Conservation (phyloP, 2,113 vertebrate genomes). For the Jaculus jaculus region DNA sequence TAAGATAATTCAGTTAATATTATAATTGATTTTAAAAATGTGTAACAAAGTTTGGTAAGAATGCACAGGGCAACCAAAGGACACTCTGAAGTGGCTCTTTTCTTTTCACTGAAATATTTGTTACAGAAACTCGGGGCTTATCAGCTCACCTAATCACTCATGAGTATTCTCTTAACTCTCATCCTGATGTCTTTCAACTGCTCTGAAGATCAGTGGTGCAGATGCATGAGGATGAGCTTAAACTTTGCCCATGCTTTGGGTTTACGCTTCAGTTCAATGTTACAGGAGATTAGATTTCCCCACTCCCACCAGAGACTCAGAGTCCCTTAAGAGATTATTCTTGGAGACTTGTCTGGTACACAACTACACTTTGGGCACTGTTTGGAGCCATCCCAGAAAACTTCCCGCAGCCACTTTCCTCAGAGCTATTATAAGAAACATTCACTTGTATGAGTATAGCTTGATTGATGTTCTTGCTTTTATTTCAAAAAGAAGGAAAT, state of each 20-base stretch:
- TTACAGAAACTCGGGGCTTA: background rate
- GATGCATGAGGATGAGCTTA: background rate
- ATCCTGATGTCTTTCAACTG: background rate
- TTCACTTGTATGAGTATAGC: background rate
- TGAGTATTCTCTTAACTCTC: background rate
- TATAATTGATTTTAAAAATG: conserved; percentile 26
- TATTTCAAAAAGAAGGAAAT: background rate
- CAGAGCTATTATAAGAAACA: background rate
- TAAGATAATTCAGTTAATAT: conserved; percentile 12
- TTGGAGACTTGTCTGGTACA: background rate
- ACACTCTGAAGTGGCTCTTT: background rate
- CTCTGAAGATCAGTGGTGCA: background rate
- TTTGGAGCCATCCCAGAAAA: background rate
- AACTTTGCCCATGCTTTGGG: background rate
- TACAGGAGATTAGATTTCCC: background rate
- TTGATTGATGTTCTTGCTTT: background rate
- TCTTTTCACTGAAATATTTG: conserved; percentile 12
- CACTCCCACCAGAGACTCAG: background rate
- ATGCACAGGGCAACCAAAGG: background rate
- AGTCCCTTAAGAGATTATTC: background rate
- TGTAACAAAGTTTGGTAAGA: background rate
- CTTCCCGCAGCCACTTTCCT: background rate
- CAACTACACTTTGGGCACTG: too few species aligned
- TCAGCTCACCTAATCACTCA: background rate
- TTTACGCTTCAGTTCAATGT: background rate